phyloP scores from a whole-genome alignment of 2,797 vertebrate species.

The Onychomys arenicola region DNA sequence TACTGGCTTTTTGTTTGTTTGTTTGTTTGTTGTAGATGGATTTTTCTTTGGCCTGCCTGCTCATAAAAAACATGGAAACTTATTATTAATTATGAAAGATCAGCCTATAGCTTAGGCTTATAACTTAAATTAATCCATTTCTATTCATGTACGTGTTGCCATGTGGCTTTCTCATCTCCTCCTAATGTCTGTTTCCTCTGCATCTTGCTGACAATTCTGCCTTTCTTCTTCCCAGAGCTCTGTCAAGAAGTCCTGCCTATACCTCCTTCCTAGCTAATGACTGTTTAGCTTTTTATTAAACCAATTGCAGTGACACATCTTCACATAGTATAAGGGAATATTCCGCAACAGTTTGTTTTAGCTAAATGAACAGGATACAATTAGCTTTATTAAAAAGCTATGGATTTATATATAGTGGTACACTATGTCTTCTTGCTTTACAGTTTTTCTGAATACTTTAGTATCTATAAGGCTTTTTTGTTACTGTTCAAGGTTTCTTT shows the following conservation, averaged over 20 bases:
- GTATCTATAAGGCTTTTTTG: neutral
- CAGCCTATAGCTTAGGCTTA: neutral
- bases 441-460: slow-evolving; percentile 50
- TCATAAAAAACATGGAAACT: neutral
- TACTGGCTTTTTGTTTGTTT: neutral
- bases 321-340: neutral
- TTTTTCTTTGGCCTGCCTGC: neutral
- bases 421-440: slow-evolving; percentile 43
- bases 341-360: neutral
- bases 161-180: neutral
- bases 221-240: neutral
- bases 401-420: neutral
- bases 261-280: neutral
- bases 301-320: neutral
- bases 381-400: neutral
- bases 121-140: neutral
- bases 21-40: neutral
- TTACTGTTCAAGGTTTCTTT: neutral
- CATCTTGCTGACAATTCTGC: neutral
- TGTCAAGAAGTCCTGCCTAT: no score
- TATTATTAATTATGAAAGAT: neutral
- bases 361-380: slow-evolving; percentile 4
- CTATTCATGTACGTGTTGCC: neutral
- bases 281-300: neutral
- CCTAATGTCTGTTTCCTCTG: neutral